Evolutionary conservation across 2,888 invertebrate genomes (phyloP).

Genomic region (Temnothorax rugatulus): DNA sequence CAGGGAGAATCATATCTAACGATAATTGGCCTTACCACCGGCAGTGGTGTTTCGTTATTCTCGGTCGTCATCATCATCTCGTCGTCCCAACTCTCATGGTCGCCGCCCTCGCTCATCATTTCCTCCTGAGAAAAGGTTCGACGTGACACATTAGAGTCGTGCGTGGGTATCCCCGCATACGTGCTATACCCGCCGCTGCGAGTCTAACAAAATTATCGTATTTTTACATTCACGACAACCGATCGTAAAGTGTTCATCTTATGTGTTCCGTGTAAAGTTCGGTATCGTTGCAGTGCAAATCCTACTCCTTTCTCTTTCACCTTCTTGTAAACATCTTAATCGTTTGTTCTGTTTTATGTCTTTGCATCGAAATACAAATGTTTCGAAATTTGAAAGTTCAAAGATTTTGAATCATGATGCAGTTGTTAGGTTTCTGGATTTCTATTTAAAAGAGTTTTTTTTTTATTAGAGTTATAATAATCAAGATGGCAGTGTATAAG

Average conservation of each 20-base stretch:
- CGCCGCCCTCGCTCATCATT: slow-evolving; percentile 85
- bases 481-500: background rate
- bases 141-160: slow-evolving; percentile 51
- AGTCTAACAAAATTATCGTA: slow-evolving; percentile 51
- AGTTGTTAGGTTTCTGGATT: background rate
- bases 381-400: background rate
- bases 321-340: background rate
- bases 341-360: background rate
- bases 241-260: slow-evolving; percentile 10
- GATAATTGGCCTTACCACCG: slow-evolving; percentile 80
- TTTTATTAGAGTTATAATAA: background rate
- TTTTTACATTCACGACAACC: slow-evolving; percentile 39
- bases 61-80: slow-evolving; percentile 84
- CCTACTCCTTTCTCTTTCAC: background rate
- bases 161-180: slow-evolving; percentile 39
- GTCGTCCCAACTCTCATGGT: slow-evolving; percentile 85
- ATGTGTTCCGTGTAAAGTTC: slow-evolving; percentile 7
- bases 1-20: slow-evolving; percentile 31
- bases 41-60: slow-evolving; percentile 83
- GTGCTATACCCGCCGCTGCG: slow-evolving; percentile 46
- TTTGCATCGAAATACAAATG: background rate
- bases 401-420: background rate
- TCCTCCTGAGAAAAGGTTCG: slow-evolving; percentile 80
- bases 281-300: background rate
- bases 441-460: background rate